phyloP scores from a whole-genome alignment of 2,888 invertebrate species.

The Nemurella pictetii region DNA sequence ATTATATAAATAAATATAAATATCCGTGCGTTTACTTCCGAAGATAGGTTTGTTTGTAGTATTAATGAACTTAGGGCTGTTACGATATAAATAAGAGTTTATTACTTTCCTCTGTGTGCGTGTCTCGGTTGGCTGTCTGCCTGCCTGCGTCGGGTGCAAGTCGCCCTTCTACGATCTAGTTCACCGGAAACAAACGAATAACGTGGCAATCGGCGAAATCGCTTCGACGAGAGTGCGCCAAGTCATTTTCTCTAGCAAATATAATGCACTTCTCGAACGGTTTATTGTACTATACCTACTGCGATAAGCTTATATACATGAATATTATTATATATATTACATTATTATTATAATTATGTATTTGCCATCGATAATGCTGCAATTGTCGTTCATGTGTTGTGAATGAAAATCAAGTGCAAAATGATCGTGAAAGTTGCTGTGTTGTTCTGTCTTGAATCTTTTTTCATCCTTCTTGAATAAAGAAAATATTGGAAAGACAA shows the following conservation, averaged over 20 bases:
- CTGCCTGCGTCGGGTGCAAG: background rate
- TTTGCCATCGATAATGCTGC: background rate
- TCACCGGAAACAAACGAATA: too few species aligned
- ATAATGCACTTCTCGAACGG: background rate
- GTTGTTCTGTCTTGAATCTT: slow-evolving; percentile 34
- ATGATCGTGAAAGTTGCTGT: background rate
- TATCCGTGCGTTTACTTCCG: background rate
- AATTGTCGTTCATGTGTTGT: background rate
- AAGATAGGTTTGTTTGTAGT: slow-evolving; percentile 2
- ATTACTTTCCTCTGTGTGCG: slow-evolving; percentile 3
- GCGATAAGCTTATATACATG: slow-evolving; percentile 7
- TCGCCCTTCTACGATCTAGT: background rate
- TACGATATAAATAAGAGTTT: slow-evolving; percentile 24
- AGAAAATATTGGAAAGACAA: slow-evolving; percentile 6
- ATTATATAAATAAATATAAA: background rate
- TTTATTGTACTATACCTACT: background rate
- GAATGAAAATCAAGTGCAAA: background rate
- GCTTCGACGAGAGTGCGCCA: background rate
- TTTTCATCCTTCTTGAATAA: slow-evolving; percentile 39
- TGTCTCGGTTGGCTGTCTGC: background rate
- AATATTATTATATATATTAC: background rate
- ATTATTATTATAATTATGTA: slow-evolving; percentile 3
- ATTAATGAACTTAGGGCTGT: slow-evolving; percentile 9
- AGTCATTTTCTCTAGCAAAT: background rate
- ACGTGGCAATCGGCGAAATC: too few species aligned